Evolutionary conservation across 2,113 vertebrate genomes (phyloP), one percentile per base, ranked within the genome.

Genomic region (Ctenomys sociabilis): DNA sequence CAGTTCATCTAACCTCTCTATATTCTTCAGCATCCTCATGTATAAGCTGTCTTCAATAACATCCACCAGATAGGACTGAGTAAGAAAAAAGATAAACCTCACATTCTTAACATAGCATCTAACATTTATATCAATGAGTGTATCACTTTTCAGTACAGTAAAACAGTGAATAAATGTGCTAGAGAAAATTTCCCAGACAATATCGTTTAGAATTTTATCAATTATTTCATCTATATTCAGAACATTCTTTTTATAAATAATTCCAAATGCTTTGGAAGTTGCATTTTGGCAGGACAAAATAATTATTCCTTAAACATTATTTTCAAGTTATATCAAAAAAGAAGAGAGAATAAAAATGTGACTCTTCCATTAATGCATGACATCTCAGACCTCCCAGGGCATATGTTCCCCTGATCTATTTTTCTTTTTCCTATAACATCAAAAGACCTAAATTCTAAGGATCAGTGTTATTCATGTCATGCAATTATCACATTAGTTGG

Each of bases 1-100:
- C 72, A 81, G 77, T 80, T 52, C 75, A 84, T n/a, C 83, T 75
- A 92, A 92, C 70, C 40, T 95, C 88, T 93, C 64, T 90, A 35
- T 90, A 43, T 81, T 72, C 35, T 61, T 77, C 85, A 43, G 32
- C 45, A 78, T 70, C 45, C 30, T 77, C 72, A 92, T 94, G 85
- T 95, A 66, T 91, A 92, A 97, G 90, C 63, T 35, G 21, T 37
- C 80, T 86, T 77, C 32, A 85, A 26, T 75, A 87, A 80, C 14
- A 80, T 12, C 49, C 64, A 26, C 40, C 17, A 24, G 40, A 77
- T 14, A 93, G 66, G 6, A 49, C n/a, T 90, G 57, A 85, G 52
- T 37, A 75, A 54, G 26, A 37, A 91, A 86, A 91, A 89, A 57
- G 64, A 68, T 57, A 17, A 28, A 94, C 37, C 68, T n/a, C 64